These are phyloP conservation scores for Cephalopachus bancanus DNA, from an alignment of 2,797 vertebrate species.

Conservation along the genomic window DNA sequence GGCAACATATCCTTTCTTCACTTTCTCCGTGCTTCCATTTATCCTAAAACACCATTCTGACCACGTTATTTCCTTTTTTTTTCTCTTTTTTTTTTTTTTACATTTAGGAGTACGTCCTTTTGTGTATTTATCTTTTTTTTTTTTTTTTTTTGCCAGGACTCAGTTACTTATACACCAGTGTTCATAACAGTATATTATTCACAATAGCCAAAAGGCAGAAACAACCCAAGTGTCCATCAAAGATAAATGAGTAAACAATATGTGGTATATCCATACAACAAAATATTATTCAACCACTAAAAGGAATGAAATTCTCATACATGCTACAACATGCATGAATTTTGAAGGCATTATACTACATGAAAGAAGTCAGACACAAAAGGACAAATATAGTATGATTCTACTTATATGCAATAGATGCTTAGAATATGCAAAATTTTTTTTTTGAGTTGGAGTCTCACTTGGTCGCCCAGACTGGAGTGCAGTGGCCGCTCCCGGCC, in stretches of 20 bases:
- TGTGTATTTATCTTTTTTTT: too few relatives aligned
- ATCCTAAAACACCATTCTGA: background rate
- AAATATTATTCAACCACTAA: background rate
- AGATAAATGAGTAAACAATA: background rate
- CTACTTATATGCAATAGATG: background rate
- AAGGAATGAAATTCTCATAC: background rate
- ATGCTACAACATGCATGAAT: background rate
- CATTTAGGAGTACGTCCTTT: too few relatives aligned
- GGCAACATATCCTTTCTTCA: background rate
- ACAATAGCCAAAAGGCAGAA: background rate
- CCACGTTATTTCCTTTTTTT: too few relatives aligned
- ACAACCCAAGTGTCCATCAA: background rate
- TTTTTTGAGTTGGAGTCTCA: too few relatives aligned
- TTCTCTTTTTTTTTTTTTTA: too few relatives aligned
- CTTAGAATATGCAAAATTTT: background rate
- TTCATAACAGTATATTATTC: background rate
- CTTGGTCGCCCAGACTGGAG: too few relatives aligned
- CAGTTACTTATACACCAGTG: background rate
- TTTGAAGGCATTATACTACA: background rate
- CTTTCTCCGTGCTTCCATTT: background rate
- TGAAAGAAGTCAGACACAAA: background rate
- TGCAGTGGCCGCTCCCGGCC: too few relatives aligned
- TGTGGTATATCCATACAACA: background rate
- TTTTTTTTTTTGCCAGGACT: too few relatives aligned
- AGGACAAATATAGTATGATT: background rate